Conservation (phyloP, 2,113 vertebrate genomes). For the Forbesichthys papilliferus region DNA sequence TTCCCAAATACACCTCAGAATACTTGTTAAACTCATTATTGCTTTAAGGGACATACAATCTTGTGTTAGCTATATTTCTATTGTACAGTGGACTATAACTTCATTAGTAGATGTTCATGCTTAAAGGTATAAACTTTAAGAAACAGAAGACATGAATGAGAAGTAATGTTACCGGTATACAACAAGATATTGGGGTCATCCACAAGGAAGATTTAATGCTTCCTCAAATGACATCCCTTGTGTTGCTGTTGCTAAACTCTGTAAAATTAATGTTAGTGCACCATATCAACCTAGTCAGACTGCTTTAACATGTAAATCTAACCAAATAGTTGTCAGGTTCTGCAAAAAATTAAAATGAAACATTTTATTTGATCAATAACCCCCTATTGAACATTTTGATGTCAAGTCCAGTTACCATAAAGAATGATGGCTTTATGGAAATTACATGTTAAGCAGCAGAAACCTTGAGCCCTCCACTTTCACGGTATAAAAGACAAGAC, state of each 20-base stretch:
- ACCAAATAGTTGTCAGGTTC: no score
- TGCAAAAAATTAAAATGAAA: constrained; percentile 1
- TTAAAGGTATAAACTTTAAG: background rate
- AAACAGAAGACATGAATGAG: no score
- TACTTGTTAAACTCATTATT: constrained; percentile 53
- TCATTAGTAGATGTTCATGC: background rate
- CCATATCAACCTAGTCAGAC: background rate
- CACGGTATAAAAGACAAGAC: background rate
- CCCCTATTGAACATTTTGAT: constrained; percentile 22
- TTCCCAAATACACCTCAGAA: constrained; percentile 31
- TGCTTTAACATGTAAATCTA: background rate
- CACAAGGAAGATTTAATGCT: no score
- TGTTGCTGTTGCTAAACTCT: no score
- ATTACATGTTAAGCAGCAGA: constrained; percentile 1
- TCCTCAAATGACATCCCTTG: background rate
- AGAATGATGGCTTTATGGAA: background rate
- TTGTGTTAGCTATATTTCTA: constrained; percentile 40
- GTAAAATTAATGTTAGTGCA: no score
- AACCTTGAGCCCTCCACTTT: background rate
- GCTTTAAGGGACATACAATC: constrained; percentile 50
- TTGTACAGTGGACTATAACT: constrained; percentile 31
- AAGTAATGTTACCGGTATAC: no score
- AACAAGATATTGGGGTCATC: no score
- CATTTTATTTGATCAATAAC: constrained; percentile 61
- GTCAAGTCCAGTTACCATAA: constrained; percentile 23